Evolutionary conservation across 2,888 invertebrate species (phyloP), one percentile per base, ranked within the genome.

Genomic region (Zygothrica quintamaculata): DNA sequence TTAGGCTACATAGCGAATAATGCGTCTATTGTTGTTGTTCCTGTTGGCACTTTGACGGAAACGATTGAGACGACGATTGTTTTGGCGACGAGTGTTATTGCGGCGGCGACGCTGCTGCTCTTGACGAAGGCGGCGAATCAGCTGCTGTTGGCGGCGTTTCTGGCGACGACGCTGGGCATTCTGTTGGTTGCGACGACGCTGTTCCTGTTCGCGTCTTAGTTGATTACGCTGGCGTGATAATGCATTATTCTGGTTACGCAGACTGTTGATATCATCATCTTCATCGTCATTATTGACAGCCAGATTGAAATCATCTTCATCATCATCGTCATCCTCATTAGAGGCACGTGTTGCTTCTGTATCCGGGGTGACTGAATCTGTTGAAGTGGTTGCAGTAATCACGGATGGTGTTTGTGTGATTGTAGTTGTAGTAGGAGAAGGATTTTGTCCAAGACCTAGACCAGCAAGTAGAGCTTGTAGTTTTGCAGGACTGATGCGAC

Each of bases 91-190:
- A 40, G 67, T 29, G 29, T 5, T 5, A 9, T n/a, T 73, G 48
- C 52, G 71, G 12, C 53, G 74, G 31, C 70, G 77, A 9, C 65
- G 74, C 25, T 70, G 68, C 25, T 53, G 53, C 57, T 67, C 53
- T 43, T 66, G 42, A n/a, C 51, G 79, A 33, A 55, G 66, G n/a
- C 56, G 66, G 4, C 65, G 69, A 11, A 71, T 74, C 48, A 60
- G 61, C 39, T 53, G 50, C 22, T 77, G 66, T 52, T 64, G 65
- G 36, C 66, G 73, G 1, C 57, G 78, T 59, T 44, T 56, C 13
- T 67, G 81, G 34, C 65, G 81, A 37, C 77, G 81, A 9, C 75
- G 79, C 53, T 59, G 67, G 2, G 50, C 29, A 3, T 39, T 43
- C 37, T 56, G 47, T 48, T 66, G 60, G 52, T 73, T 62, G 34